Conservation (phyloP, 2,797 vertebrate species). For the Brotula barbata region DNA sequence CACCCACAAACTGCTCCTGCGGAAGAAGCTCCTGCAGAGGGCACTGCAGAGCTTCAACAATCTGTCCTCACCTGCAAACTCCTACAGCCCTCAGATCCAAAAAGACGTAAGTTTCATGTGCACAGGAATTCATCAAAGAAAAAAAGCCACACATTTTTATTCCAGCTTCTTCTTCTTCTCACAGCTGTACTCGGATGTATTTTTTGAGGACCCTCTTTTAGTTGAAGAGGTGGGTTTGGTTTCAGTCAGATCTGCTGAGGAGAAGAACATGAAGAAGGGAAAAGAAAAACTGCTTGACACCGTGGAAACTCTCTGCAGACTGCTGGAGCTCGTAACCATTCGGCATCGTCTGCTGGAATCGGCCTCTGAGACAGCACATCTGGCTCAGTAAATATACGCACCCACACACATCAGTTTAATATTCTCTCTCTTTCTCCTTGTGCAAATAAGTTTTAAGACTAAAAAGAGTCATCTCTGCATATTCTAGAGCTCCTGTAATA, state of each 20-base stretch:
- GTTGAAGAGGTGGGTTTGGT: conserved; percentile 69
- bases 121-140: not conserved
- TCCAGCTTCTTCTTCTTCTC: not conserved
- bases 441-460: too few relatives aligned
- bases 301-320: conserved; percentile 72
- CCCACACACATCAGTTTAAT: not conserved
- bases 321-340: conserved; percentile 79
- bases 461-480: too few relatives aligned
- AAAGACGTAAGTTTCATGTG: conserved; percentile 65
- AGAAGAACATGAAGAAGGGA: conserved; percentile 51
- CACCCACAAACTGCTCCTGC: conserved; percentile 58
- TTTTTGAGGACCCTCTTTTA: conserved; percentile 73
- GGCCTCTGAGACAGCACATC: conserved; percentile 61
- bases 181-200: conserved; percentile 78
- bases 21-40: conserved; percentile 67
- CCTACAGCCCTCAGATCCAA: conserved; percentile 73
- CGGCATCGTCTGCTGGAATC: conserved; percentile 71
- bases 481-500: too few relatives aligned
- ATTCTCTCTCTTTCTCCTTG: too few relatives aligned
- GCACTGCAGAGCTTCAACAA: conserved; percentile 68
- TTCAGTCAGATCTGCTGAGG: conserved; percentile 54
- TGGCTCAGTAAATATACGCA: conserved; percentile 69
- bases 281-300: conserved; percentile 61
- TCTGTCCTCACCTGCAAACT: conserved; percentile 54
- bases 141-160: not conserved